Conservation (phyloP, 2,888 invertebrate genomes). For the Tricholauxania praeusta region DNA sequence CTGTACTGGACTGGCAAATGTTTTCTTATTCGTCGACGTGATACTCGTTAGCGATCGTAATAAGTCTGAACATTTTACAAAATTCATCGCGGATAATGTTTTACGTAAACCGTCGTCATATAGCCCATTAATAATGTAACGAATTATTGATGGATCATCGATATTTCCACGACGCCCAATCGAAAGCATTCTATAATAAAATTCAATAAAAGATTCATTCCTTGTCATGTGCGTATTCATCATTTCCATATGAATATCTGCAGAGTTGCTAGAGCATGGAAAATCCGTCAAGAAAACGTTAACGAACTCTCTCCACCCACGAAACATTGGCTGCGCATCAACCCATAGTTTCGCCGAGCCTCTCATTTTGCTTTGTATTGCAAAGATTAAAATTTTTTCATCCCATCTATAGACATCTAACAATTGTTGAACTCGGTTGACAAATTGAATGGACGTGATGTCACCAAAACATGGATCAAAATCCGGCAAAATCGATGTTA, state of each 20-base stretch:
- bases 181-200: constrained; percentile 39
- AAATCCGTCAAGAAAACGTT: constrained; percentile 37
- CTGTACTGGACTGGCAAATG: background rate
- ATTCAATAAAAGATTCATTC: constrained; percentile 31
- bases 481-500: constrained; percentile 23
- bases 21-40: background rate
- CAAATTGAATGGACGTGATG: constrained; percentile 31
- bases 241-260: constrained; percentile 41
- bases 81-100: background rate
- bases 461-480: constrained; percentile 30
- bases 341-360: constrained; percentile 41
- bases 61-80: constrained; percentile 9
- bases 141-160: constrained; percentile 36
- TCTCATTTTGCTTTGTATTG: constrained; percentile 37
- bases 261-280: constrained; percentile 37
- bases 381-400: too few relatives aligned
- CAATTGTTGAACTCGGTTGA: constrained; percentile 17
- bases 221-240: constrained; percentile 37
- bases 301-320: constrained; percentile 33
- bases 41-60: constrained; percentile 11
- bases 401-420: constrained; percentile 26
- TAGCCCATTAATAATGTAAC: constrained; percentile 40
- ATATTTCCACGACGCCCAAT: constrained; percentile 39
- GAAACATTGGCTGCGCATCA: constrained; percentile 39
- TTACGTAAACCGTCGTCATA: constrained; percentile 30